Conservation (phyloP, 2,888 invertebrate genomes). For the Conomelus anceps region DNA sequence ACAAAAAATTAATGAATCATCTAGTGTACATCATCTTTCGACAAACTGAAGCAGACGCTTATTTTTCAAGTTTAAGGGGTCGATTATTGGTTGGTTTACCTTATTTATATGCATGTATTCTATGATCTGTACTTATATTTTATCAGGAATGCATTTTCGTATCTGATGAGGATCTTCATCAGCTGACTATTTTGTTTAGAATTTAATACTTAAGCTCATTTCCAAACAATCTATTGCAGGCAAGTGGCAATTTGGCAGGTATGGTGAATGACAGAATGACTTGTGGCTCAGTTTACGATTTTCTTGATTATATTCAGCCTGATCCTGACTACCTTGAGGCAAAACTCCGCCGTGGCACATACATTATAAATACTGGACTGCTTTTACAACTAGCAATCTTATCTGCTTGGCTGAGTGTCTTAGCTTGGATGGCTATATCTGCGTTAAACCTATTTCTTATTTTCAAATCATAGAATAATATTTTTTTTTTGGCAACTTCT, state of each 20-base stretch:
- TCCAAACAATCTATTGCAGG: slow-evolving; percentile 40
- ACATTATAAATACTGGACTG: slow-evolving; percentile 64
- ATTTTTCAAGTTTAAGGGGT: too few relatives aligned
- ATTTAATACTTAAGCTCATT: slow-evolving; percentile 16
- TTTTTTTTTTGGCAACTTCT: neutral
- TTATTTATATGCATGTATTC: too few relatives aligned
- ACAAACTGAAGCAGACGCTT: too few relatives aligned
- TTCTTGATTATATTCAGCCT: slow-evolving; percentile 75
- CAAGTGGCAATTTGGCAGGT: slow-evolving; percentile 52
- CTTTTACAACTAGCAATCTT: slow-evolving; percentile 59
- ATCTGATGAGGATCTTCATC: neutral
- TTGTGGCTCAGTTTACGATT: slow-evolving; percentile 71
- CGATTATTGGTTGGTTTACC: too few relatives aligned
- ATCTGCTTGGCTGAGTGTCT: slow-evolving; percentile 55
- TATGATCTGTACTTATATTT: too few relatives aligned
- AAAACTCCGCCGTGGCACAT: slow-evolving; percentile 36
- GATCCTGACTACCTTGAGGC: slow-evolving; percentile 43
- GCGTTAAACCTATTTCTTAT: neutral
- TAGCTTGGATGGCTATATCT: slow-evolving; percentile 49
- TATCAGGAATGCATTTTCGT: too few relatives aligned
- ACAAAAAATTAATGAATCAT: too few relatives aligned
- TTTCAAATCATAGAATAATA: neutral
- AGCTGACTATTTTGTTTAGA: neutral
- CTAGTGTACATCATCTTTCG: too few relatives aligned
- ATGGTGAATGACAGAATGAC: slow-evolving; percentile 57